Evolutionary conservation across 2,888 invertebrate species (phyloP), one percentile per base, ranked within the genome.

Genomic region (Thera obeliscata): DNA sequence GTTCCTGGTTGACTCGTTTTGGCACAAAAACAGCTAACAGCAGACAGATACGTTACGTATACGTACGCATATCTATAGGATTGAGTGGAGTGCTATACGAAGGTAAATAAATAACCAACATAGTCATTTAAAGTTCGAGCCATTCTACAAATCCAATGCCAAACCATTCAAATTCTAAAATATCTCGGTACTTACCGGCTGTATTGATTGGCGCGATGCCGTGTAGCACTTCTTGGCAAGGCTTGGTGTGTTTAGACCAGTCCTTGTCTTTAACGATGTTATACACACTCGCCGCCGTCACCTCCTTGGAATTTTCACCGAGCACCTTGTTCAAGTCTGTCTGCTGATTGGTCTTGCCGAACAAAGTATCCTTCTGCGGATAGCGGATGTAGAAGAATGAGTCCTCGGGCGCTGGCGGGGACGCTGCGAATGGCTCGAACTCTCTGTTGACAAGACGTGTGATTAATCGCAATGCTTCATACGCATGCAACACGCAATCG

Each of bases 361-460:
- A 89, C 56, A 93, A 68, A n/a, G 76, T 82, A 46, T 92, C 88
- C 6, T 89, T 81, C 77, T 87, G 94, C 11, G 95, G 95, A 82
- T 96, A 96, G 61, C 95, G 94, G 76, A 96, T 95, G 83, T 95
- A 95, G 85, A 96, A 95, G 84, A 96, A 96, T 61, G 95, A 95
- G 80, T 97, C 96, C 85, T 96, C 96, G 54, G 96, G 95, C 38
- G 96, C 95, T 2, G 97, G 96, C 33, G 97, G 97, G 22, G 97
- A 96, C 75, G 83, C 82, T 43, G 93, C 86, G 72, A 94, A 94
- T 46, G 90, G 89, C 72, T 94, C 93, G 73, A 90, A 94, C 59
- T 93, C 94, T 78, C 94, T 94, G 89, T 50, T 74, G 77, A 72
- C 58, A 70, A 66, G 48, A 48, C 38, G 54, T 35, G 49, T 49